Evolutionary conservation across 1,140 invertebrate genomes (phyloP), one percentile per base, ranked within the genome.

Genomic region (Drosophila tani): DNA sequence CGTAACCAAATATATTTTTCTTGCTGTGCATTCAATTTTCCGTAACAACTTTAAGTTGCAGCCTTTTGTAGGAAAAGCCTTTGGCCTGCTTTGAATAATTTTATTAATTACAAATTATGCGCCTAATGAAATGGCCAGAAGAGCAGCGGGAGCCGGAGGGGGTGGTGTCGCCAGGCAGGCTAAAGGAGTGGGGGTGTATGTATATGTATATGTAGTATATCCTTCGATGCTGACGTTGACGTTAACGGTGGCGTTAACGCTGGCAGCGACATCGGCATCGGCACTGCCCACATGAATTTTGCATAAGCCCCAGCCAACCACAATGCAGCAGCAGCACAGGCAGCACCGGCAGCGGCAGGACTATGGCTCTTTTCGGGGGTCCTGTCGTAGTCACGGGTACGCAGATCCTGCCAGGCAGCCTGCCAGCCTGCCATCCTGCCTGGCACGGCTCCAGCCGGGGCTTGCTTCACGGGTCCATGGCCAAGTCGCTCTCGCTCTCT

Each of bases 61-160:
- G 53, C 27, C 35, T 27, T 40, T 68, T 40, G 21, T 53, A 49
- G 3, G 46, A 32, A 64, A 59, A 62, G 60, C 80, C 77, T 75
- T 66, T 76, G 75, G 77, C 50, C 27, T 47, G 62, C 46, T 60
- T 69, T 81, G 62, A 66, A 88, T 84, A 81, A 81, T 81, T 88
- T 78, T 84, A 88, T 88, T 88, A 88, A 88, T 88, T 88, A 88
- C 76, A 84, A 88, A 88, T 88, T 88, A 88, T 88, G 84, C 84
- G 81, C 77, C 79, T 88, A 88, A 88, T 88, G 74, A 88, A 88
- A 84, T 84, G 74, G 68, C 64, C 65, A 56, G 53, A 24, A 56
- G 53, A 24, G 58, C 69, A 53, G 47, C 14, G 57, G 55, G 55
- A 43, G 9, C 6, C n/a, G 17, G 12, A 12, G 15, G 12, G 8